Evolutionary conservation across 2,888 invertebrate genomes (phyloP), one percentile per base, ranked within the genome.

Genomic region (Antheraea yamamai): DNA sequence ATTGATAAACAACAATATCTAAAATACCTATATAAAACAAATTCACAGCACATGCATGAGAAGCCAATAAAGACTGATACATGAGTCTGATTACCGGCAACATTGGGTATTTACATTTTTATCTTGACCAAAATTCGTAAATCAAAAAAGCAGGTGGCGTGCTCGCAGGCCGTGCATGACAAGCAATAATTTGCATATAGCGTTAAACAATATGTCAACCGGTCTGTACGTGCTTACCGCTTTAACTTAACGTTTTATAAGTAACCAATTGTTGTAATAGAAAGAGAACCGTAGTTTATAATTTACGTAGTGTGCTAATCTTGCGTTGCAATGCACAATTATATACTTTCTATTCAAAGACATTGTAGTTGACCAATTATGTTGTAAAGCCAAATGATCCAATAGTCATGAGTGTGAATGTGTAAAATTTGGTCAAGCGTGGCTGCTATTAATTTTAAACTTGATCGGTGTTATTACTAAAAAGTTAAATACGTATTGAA

Each of bases 171-270:
- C 47, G 12, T 39, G 70, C 70, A 70, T 70, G 70, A 39, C 70
- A 70, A 70, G 39, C 70, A 39, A 70, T 39, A 39, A 70, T 70
- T 70, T 70, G 39, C 70, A 70, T 70, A 70, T 70, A 70, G 39
- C 39, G 70, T 70, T 39, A 23, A 26, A 30, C 64, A 66, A 70
- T 55, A 55, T 52, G 66, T 47, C 52, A 74, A 74, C 74, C 52
- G 23, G 55, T 70, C 52, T 70, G 20, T 74, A 84, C 82, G 84
- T 83, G 82, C 75, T 77, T 76, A 66, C 74, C 75, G 75, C 73
- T 75, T 76, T 76, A 74, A 78, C 71, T 66, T 26, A 39, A 70
- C 12, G 70, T n/a, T 39, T 70, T 70, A 70, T 35, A 64, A 10
- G 18, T 30, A 39, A 20, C 30, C 64, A 70, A 77, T 72, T 76